Conservation (phyloP, 92 coral and sea anemone species). For the Parazoanthus atlanticus region DNA sequence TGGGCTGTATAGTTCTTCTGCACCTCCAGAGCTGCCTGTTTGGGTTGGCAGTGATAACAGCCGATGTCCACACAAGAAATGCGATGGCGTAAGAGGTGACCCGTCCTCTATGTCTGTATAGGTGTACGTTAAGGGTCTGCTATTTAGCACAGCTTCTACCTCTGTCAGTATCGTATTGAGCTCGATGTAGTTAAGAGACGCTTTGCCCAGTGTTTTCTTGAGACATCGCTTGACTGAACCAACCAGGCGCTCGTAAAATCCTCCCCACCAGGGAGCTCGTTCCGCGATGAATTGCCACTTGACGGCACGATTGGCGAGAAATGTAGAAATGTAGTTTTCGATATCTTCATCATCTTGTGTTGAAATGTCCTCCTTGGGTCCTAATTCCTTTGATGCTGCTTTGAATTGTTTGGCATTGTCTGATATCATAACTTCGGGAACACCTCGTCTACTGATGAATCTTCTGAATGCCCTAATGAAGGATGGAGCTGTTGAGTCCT, state of each 20-base stretch:
- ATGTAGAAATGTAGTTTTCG: slow-evolving; percentile 11
- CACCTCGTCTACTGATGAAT: slow-evolving; percentile 54
- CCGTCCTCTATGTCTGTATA: slow-evolving; percentile 40
- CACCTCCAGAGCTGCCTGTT: slow-evolving; percentile 41
- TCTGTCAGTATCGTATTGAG: slow-evolving; percentile 28
- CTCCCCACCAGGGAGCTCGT: slow-evolving; percentile 44
- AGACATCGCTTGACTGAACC: slow-evolving; percentile 45
- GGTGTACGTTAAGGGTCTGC: slow-evolving; percentile 28
- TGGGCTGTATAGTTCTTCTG: slow-evolving; percentile 35
- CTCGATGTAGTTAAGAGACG: slow-evolving; percentile 36
- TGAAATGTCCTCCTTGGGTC: slow-evolving; percentile 1
- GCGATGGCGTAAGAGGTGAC: slow-evolving; percentile 42
- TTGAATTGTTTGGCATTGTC: slow-evolving; percentile 66
- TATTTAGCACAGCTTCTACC: slow-evolving; percentile 39
- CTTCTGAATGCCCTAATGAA: slow-evolving; percentile 59
- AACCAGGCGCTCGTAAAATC: slow-evolving; percentile 43
- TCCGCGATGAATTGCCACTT: slow-evolving; percentile 37
- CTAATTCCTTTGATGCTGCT: slow-evolving; percentile 59
- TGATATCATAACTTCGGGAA: slow-evolving; percentile 58
- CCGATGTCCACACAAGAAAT: slow-evolving; percentile 38
- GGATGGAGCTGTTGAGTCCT: slow-evolving; percentile 50
- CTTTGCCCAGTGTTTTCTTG: slow-evolving; percentile 43
- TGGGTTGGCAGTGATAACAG: slow-evolving; percentile 30
- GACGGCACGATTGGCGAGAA: slow-evolving; percentile 22
- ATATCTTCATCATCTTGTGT: background rate